phyloP scores from a whole-genome alignment of 2,113 vertebrate species.

The Boulengeromyrus knoepffleri region DNA sequence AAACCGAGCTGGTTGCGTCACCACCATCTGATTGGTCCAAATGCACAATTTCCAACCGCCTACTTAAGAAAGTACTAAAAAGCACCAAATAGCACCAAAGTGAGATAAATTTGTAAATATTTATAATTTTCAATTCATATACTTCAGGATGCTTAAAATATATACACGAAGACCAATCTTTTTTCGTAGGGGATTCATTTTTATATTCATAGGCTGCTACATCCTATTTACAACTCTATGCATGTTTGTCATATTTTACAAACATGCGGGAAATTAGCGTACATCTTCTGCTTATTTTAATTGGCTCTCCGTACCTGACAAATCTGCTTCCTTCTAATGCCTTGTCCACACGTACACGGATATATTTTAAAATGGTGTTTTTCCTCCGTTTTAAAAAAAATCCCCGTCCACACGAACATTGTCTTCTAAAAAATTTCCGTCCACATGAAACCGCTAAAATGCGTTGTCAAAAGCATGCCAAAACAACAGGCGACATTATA shows the following conservation, averaged over 20 bases:
- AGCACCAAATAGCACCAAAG: not conserved
- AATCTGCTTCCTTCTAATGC: not conserved
- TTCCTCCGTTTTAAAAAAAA: too few species aligned
- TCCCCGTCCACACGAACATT: too few species aligned
- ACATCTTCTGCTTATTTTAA: not conserved
- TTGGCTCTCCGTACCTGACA: not conserved
- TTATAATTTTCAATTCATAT: not conserved
- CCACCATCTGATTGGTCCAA: not conserved
- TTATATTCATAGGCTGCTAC: not conserved
- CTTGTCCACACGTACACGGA: too few species aligned
- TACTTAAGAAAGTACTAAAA: not conserved
- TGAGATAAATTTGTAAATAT: not conserved
- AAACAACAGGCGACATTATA: too few species aligned
- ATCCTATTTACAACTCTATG: not conserved
- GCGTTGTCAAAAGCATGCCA: too few species aligned
- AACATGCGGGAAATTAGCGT: not conserved
- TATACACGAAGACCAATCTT: not conserved
- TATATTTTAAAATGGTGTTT: too few species aligned
- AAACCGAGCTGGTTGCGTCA: not conserved
- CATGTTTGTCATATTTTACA: not conserved
- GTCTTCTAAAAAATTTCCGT: too few species aligned
- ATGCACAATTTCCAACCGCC: not conserved
- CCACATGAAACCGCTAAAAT: too few species aligned
- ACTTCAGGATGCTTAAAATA: not conserved
- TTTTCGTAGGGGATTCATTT: not conserved